A percentile compares a stretch with the other conserved stretches of the same genome.
Conservation (phyloP, 2,797 vertebrate species). For the Bradypodion ventrale region DNA sequence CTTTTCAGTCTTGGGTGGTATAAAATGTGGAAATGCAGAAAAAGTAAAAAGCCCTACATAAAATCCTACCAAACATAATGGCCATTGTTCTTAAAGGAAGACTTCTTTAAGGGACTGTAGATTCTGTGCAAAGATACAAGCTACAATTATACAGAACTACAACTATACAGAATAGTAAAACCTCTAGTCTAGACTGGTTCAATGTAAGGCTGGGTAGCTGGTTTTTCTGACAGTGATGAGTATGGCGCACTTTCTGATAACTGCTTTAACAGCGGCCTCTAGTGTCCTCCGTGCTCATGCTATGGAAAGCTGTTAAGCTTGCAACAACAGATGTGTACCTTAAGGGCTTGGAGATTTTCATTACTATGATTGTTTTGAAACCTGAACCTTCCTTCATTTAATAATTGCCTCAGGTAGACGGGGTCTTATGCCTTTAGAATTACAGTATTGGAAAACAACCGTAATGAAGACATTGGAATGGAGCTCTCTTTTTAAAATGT, state of each 20-base stretch:
- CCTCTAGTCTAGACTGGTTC: neutral
- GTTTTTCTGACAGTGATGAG: neutral
- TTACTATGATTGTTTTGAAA: slow-evolving; percentile 10
- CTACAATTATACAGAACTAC: neutral
- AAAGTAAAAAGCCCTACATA: neutral
- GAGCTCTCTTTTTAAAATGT: neutral
- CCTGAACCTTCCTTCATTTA: neutral
- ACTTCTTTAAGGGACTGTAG: no score
- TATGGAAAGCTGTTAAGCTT: neutral
- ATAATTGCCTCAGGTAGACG: neutral
- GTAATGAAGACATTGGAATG: neutral
- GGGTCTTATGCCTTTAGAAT: no score
- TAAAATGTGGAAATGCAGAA: neutral
- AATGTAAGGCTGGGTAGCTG: neutral
- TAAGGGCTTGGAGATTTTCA: neutral
- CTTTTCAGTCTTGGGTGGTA: no score
- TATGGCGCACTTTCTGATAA: neutral
- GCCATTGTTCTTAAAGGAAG: no score
- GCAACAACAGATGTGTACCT: neutral
- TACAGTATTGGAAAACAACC: neutral
- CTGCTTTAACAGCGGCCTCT: slow-evolving; percentile 19
- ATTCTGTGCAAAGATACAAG: no score
- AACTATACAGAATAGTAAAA: neutral
- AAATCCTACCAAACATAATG: neutral
- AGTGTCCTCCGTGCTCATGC: neutral